Base-by-base conservation (phyloP, 2,888 invertebrate genomes). In the Agonopterix heracliana region DNA sequence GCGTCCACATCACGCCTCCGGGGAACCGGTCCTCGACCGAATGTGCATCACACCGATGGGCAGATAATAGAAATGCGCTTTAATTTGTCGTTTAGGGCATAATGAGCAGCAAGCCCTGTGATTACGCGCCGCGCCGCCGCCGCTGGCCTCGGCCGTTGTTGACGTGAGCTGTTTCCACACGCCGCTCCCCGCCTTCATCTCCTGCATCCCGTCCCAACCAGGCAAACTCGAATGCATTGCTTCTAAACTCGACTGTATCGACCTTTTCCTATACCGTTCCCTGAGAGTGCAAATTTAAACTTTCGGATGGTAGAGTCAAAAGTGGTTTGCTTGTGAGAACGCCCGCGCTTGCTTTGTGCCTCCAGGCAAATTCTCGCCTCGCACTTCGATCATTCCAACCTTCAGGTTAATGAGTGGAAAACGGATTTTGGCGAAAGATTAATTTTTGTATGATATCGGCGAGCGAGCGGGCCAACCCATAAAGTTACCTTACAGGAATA, bases 71-170 rank as follows among this genome's bases (percentile, higher is more conserved):
- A 87, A 88, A 85, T 77, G 82, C 85, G 82, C 80, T 86, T 88
- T 88, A 88, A 88, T 87, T 88, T 88, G 87, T 88, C 87, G 87
- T 88, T 88, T 88, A 87, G 82, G 81, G 81, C 73, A 85, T 87
- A 89, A 89, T 89, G 86, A 88, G 82, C 71, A 73, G 69, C 71
- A 68, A 63, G 87, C 82, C 86, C 90, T 90, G 90, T 90, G 88
- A 90, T 90, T 90, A 90, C 74, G 74, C 71, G 72, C 71, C 73
- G 80, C 80, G 82, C 87, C 87, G 77, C 73, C 78, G 88, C 85
- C 77, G 78, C 83, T 78, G 80, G 79, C 76, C 76, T 70, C 79
- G 76, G 82, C 83, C 85, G 83, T 81, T 84, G 89, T 80, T 90
- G 90, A 90, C 90, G 86, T 77, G 81, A 70, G 66, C 70, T 68